Evolutionary conservation across 2,797 vertebrate genomes (phyloP), one percentile per base, ranked within the genome.

Genomic region (Pristis pectinata): DNA sequence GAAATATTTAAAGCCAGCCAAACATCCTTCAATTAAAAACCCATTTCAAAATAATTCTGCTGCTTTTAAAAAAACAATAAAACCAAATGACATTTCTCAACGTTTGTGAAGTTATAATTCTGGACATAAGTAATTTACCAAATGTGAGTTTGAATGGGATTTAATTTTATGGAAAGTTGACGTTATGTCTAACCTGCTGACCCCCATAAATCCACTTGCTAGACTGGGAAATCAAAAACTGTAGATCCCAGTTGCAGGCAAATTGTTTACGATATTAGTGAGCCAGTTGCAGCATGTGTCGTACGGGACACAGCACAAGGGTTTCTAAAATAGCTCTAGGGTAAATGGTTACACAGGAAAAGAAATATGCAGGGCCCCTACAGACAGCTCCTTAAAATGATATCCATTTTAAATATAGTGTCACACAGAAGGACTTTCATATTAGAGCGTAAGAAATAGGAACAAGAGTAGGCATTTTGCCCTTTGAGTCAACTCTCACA

Each of bases 81-180:
- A 74, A 56, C 34, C 44, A 34, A 94, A 41, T 94, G 92, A 49
- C 27, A 94, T 27, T 74, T 49, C 70, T 94, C 49, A 17, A 56
- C 92, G 19, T 76, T 61, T 67, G 27, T 59, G 7, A 94, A 94
- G 49, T 74, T 74, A 94, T 76, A 76, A 67, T 76, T 49, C 70
- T 76, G 70, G 70, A 76, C 44, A 74, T 94, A 94, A 74, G 67
- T 94, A 94, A 30, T 17, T 30, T 53, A 49, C 92, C 70, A 94
- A 94, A 94, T 94, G 92, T 94, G 92, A 76, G 13, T 76, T 76
- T 94, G 92, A 72, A 94, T 94, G 67, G 41, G 70, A 74, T 76
- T 76, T 93, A 93, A 74, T 93, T 93, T 93, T 93, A 74, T 74
- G 92, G 92, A 93, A 74, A 93, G 70, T 74, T 93, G 92, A 74